phyloP scores from a whole-genome alignment of 35 echinoderm and acorn worm genomes.

The Apostichopus parvimensis region DNA sequence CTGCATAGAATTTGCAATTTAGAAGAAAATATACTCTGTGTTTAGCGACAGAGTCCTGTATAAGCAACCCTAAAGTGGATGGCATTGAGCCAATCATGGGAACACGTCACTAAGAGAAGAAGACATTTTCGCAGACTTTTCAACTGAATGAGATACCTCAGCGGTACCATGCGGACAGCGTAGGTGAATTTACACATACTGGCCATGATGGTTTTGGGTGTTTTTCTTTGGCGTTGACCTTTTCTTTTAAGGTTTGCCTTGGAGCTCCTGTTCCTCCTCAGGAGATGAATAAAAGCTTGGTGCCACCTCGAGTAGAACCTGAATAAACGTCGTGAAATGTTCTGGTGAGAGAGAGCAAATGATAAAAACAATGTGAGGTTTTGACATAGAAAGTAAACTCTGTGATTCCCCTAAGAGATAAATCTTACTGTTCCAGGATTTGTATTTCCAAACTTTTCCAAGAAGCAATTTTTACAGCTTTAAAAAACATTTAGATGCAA shows the following conservation, averaged over 20 bases:
- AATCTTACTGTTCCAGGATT: no score
- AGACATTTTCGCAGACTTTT: constrained; percentile 40
- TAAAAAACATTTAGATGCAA: no score
- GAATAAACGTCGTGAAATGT: constrained; percentile 38
- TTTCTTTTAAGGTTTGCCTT: constrained; percentile 35
- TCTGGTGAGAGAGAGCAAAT: constrained; percentile 12
- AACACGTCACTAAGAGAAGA: constrained; percentile 10
- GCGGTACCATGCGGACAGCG: background rate
- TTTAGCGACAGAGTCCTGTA: constrained; percentile 27
- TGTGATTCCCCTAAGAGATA: no score
- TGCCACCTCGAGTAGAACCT: constrained; percentile 55
- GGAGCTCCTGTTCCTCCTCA: constrained; percentile 19
- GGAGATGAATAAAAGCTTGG: constrained; percentile 40
- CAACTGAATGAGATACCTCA: background rate
- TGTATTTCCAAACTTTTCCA: no score
- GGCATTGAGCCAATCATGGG: constrained; percentile 75
- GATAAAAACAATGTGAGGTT: no score
- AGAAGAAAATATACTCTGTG: background rate
- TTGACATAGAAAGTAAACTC: no score
- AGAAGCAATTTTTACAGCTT: no score
- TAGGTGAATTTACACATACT: background rate
- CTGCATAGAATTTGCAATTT: background rate
- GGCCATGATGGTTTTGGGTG: background rate
- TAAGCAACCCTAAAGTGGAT: constrained; percentile 74
- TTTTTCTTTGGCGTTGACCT: background rate